Percentiles rank a stretch among this genome's conserved stretches.
Evolutionary conservation across 2,797 vertebrate genomes (phyloP).

Genomic region (Gorsachius magnificus): DNA sequence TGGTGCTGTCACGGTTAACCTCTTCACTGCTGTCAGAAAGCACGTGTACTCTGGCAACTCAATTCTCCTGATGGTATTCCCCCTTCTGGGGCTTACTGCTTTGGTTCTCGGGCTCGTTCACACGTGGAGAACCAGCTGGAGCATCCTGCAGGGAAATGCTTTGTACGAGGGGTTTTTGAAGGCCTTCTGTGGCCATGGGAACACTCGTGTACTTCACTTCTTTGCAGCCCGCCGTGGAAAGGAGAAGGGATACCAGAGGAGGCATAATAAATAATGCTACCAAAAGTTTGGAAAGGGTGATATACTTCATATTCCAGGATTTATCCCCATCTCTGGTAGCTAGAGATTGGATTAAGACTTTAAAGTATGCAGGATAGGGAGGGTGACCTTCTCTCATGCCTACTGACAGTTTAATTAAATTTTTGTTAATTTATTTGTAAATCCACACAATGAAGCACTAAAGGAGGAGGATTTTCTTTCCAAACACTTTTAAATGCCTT

Average conservation of each 20-base stretch:
- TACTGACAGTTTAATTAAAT: not conserved
- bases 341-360: not conserved
- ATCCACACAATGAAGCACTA: not conserved
- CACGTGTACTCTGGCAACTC: not conserved
- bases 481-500: not conserved
- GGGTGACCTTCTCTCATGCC: not conserved
- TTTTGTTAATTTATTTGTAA: not conserved
- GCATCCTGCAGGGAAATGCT: not conserved
- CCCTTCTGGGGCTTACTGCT: not conserved
- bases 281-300: not conserved
- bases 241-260: not conserved
- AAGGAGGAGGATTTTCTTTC: not conserved
- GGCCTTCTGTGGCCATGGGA: not conserved
- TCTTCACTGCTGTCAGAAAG: constrained; percentile 15
- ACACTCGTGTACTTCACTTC: not conserved
- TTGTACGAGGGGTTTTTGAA: not conserved
- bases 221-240: not conserved
- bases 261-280: not conserved
- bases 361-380: not conserved
- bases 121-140: not conserved
- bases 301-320: not conserved
- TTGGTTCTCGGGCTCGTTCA: not conserved
- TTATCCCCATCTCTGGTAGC: not conserved
- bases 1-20: not conserved
- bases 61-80: not conserved